phyloP scores from a whole-genome alignment of 2,888 invertebrate species.

The Drosophila fungiperda region DNA sequence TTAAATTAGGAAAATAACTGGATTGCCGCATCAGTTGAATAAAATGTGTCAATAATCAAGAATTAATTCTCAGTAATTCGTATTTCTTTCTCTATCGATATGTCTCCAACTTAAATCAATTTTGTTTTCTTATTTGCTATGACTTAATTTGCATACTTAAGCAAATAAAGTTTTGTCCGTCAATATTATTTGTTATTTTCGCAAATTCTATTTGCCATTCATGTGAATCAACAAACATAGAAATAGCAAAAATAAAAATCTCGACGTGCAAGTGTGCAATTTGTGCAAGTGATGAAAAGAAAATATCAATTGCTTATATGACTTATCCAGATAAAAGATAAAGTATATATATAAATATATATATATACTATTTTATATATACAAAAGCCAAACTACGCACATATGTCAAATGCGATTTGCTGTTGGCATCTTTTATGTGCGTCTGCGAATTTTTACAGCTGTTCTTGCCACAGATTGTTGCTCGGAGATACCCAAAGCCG shows the following conservation, averaged over 20 bases:
- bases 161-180: slow-evolving; percentile 14
- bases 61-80: not conserved
- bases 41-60: not conserved
- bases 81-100: not conserved
- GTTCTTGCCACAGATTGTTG: slow-evolving; percentile 41
- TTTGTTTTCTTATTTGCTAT: not conserved
- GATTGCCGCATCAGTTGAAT: not conserved
- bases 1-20: not conserved
- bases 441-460: slow-evolving; percentile 69
- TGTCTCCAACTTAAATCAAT: not conserved
- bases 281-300: slow-evolving; percentile 66
- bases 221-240: slow-evolving; percentile 26
- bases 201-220: slow-evolving; percentile 1
- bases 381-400: slow-evolving; percentile 37
- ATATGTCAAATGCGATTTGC: slow-evolving; percentile 36
- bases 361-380: slow-evolving; percentile 1
- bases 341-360: slow-evolving; percentile 27
- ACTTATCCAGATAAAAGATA: slow-evolving; percentile 29
- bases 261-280: slow-evolving; percentile 44
- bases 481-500: not conserved
- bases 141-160: not conserved
- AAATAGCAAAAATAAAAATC: slow-evolving; percentile 30
- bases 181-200: slow-evolving; percentile 36
- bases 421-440: slow-evolving; percentile 37
- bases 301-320: slow-evolving; percentile 56